These are phyloP conservation scores for Archips crataeganus DNA, from an alignment of 2,888 invertebrate species.

Conservation along the genomic window DNA sequence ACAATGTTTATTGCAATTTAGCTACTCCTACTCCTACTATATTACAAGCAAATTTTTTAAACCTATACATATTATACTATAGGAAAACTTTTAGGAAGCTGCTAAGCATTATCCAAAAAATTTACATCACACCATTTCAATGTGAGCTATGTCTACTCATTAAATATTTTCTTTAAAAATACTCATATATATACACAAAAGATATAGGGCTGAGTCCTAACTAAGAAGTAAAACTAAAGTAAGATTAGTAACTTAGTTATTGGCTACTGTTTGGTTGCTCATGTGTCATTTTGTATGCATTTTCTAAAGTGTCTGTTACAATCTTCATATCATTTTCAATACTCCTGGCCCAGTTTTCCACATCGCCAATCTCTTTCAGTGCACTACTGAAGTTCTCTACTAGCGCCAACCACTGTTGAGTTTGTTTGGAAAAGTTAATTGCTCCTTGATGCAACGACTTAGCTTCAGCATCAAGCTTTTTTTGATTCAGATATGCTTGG, in stretches of 20 bases:
- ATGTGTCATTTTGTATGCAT: conserved; percentile 93
- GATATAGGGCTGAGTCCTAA: too few relatives aligned
- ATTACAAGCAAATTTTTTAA: too few relatives aligned
- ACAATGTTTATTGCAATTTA: too few relatives aligned
- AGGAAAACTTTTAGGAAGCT: too few relatives aligned
- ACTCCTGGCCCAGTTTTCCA: conserved; percentile 98
- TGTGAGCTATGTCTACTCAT: too few relatives aligned
- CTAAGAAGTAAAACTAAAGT: too few relatives aligned
- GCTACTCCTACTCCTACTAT: too few relatives aligned
- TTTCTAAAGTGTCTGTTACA: conserved; percentile 96
- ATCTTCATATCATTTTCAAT: conserved; percentile 98
- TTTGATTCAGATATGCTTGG: conserved; percentile 99
- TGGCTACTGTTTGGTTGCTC: conserved; percentile 63
- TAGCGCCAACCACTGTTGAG: conserved; percentile 97
- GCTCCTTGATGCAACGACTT: conserved; percentile 98
- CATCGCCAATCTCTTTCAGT: conserved; percentile 98
- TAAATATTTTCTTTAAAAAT: too few relatives aligned
- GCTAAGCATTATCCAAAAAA: too few relatives aligned
- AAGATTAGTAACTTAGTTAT: conserved; percentile 20
- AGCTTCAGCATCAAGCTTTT: conserved; percentile 98
- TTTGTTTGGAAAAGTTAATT: conserved; percentile 97
- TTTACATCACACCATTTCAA: too few relatives aligned
- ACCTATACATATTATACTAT: too few relatives aligned
- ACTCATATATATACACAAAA: too few relatives aligned
- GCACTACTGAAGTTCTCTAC: conserved; percentile 95